Evolutionary conservation across 2,797 vertebrate species (phyloP).

Genomic region (Halcyon badia): DNA sequence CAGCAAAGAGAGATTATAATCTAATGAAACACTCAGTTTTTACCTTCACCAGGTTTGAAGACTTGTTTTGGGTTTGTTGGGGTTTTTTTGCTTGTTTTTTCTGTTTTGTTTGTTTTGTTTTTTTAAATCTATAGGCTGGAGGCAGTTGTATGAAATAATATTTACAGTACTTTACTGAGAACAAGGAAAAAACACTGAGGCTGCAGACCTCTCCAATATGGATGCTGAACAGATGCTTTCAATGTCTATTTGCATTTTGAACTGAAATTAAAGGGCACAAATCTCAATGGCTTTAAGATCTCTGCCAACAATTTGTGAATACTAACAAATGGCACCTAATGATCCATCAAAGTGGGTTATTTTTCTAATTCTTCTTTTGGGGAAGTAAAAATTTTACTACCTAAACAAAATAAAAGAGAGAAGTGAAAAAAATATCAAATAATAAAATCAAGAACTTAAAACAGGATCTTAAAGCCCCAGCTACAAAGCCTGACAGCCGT

Average conservation of each 20-base stretch:
- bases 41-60: not conserved
- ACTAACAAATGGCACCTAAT: conserved; percentile 35
- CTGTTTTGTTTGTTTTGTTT: not conserved
- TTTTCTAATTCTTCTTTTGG: conserved; percentile 13
- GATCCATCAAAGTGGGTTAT: not conserved
- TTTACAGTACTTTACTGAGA: not conserved
- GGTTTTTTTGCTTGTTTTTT: too few relatives aligned
- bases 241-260: conserved; percentile 48
- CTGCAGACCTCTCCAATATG: not conserved
- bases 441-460: conserved; percentile 65
- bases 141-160: not conserved
- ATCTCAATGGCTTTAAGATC: not conserved
- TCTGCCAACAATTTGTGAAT: conserved; percentile 8
- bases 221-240: conserved; percentile 45
- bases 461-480: conserved; percentile 28
- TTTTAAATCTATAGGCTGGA: not conserved
- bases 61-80: not conserved
- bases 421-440: conserved; percentile 46
- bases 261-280: conserved; percentile 66
- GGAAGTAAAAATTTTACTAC: conserved; percentile 7
- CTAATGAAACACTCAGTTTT: not conserved
- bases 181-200: not conserved
- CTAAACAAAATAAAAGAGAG: conserved; percentile 13
- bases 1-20: not conserved
- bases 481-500: conserved; percentile 56